phyloP scores from a whole-genome alignment of 2,797 vertebrate species.

The Heteromormyrus szaboi region DNA sequence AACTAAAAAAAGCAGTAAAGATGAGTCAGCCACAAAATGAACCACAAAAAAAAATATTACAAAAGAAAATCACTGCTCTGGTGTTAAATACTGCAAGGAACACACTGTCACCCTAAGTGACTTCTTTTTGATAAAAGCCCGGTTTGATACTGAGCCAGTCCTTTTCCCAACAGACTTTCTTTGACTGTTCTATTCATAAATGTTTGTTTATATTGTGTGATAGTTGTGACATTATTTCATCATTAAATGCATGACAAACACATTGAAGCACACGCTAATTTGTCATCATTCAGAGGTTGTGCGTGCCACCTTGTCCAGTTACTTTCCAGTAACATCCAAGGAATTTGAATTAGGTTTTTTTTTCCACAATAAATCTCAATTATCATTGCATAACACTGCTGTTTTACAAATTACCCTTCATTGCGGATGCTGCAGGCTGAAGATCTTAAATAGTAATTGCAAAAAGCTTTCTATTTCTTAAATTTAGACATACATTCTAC shows the following conservation, averaged over 20 bases:
- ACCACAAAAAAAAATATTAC: not conserved
- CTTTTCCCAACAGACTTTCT: not conserved
- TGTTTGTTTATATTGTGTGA: not conserved
- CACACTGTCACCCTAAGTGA: not conserved
- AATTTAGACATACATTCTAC: not conserved
- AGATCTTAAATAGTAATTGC: not conserved
- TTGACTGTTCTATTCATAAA: not conserved
- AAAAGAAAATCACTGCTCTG: not conserved
- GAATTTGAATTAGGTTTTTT: not conserved
- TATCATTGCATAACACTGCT: not conserved
- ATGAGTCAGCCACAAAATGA: not conserved
- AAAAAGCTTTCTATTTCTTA: not conserved
- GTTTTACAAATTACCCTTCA: not conserved
- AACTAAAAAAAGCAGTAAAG: not conserved
- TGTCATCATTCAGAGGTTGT: not conserved
- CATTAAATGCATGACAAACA: not conserved
- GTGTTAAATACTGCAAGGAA: not conserved
- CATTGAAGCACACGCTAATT: not conserved
- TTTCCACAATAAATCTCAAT: not conserved
- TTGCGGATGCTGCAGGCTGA: not conserved
- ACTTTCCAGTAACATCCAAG: not conserved
- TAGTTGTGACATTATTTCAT: not conserved
- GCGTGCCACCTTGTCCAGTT: not conserved
- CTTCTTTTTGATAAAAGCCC: not conserved
- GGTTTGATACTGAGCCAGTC: not conserved